Conservation (phyloP, 2,888 invertebrate species). For the Endotricha flammealis region DNA sequence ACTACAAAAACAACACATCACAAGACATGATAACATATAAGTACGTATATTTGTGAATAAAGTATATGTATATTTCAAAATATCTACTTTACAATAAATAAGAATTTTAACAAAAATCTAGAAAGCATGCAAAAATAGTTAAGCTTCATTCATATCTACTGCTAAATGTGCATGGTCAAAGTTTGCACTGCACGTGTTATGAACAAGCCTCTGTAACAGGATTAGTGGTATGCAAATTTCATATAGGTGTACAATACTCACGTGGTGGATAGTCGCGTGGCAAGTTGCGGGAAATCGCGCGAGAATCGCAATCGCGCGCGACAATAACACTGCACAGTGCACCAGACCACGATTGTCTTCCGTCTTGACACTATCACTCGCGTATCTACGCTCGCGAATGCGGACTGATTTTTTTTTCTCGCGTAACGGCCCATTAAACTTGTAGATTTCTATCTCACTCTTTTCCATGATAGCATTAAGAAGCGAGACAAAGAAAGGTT, state of each 20-base stretch:
- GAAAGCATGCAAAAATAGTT: no score
- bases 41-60: no score
- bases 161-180: no score
- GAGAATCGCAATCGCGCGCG: slow-evolving; percentile 27
- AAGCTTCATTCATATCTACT: no score
- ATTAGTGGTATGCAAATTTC: neutral
- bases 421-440: slow-evolving; percentile 78
- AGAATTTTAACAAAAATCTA: no score
- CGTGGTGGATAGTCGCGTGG: slow-evolving; percentile 8
- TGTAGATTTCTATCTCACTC: slow-evolving; percentile 77
- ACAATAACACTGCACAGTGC: slow-evolving; percentile 49
- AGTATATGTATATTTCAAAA: no score
- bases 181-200: no score
- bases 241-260: slow-evolving; percentile 12
- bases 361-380: slow-evolving; percentile 73
- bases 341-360: slow-evolving; percentile 49
- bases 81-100: no score
- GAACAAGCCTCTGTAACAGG: no score
- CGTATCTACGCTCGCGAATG: slow-evolving; percentile 77
- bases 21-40: no score
- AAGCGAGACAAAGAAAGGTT: slow-evolving; percentile 78
- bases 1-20: no score
- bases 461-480: slow-evolving; percentile 54
- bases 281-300: slow-evolving; percentile 14
- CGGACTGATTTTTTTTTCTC: slow-evolving; percentile 78